Base-by-base conservation (phyloP, 2,888 invertebrate genomes). In the Lasioglossum vierecki region DNA sequence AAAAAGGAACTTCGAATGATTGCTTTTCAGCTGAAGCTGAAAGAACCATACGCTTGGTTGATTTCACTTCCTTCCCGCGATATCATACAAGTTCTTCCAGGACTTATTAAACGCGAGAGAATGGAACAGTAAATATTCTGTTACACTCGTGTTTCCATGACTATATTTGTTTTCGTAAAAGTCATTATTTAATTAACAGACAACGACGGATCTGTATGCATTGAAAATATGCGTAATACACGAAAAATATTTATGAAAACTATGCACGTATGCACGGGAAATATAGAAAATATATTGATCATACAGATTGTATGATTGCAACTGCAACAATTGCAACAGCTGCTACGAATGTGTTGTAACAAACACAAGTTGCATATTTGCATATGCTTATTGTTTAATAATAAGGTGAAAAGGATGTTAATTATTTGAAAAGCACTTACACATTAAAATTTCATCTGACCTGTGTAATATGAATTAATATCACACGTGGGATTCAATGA, bases 1-100 rank as follows among this genome's bases (percentile, higher is more conserved):
- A 82, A 83, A 85, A 86, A 92, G 93, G 93, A 93, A 93, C 92
- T 93, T 80, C 91, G 91, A 91, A 70, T 90, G 90, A 87, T 82
- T 91, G 90, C 84, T 77, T 79, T 88, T 76, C 60, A 73, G 41
- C 13, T 35, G 76, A 86, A 79, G 82, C 73, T 85, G 75, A 76
- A 90, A 82, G 93, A 93, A 93, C 90, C 90, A 92, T 92, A 88
- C 93, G 91, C 93, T 91, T 87, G 88, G 91, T 82, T 91, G 91
- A 91, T 89, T 92, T 83, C 78, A 88, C 89, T 92, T 91, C 92
- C 89, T 89, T 71, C 78, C 60, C 66, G 49, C 15, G 86, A 88
- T 76, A 78, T 89, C 89, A 80, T 91, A 91, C 79, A 87, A 91
- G 90, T 91, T 89, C 90, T 71, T 68, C 63, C 63, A 18, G 15